These are phyloP conservation scores for Muntiacus reevesi DNA, from an alignment of 2,113 vertebrate species.

Conservation along the genomic window DNA sequence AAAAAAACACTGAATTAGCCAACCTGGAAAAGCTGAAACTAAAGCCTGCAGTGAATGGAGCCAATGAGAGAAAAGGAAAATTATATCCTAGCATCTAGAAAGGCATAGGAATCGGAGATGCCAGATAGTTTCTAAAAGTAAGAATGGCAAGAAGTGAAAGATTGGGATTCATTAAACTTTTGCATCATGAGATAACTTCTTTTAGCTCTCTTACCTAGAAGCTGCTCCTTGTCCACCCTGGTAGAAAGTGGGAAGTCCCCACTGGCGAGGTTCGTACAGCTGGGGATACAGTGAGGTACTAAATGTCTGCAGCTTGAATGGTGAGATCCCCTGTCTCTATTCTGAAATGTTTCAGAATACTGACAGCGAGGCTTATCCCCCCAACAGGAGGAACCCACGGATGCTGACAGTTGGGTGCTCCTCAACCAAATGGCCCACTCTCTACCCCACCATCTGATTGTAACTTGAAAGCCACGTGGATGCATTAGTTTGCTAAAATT, in stretches of 20 bases:
- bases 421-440: not conserved
- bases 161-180: not conserved
- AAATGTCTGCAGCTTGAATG: not conserved
- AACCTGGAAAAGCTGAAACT: not conserved
- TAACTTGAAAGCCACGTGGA: not conserved
- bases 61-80: not conserved
- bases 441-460: not conserved
- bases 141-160: not conserved
- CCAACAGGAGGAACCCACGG: not conserved
- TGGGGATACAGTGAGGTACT: not conserved
- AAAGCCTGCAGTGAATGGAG: not conserved
- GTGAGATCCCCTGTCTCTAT: not conserved
- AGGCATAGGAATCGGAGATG: not conserved
- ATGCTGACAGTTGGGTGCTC: not conserved
- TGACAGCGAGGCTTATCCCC: not conserved
- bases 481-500: constrained; percentile 39
- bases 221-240: not conserved
- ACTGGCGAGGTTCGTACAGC: not conserved
- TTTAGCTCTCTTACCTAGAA: not conserved
- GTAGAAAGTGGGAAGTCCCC: not conserved
- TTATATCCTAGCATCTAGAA: not conserved
- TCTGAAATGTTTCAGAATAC: not conserved
- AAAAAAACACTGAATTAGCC: not conserved
- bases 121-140: not conserved
- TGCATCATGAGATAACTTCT: not conserved